Conservation (phyloP, 2,888 invertebrate species). For the Drosophila yooni region DNA sequence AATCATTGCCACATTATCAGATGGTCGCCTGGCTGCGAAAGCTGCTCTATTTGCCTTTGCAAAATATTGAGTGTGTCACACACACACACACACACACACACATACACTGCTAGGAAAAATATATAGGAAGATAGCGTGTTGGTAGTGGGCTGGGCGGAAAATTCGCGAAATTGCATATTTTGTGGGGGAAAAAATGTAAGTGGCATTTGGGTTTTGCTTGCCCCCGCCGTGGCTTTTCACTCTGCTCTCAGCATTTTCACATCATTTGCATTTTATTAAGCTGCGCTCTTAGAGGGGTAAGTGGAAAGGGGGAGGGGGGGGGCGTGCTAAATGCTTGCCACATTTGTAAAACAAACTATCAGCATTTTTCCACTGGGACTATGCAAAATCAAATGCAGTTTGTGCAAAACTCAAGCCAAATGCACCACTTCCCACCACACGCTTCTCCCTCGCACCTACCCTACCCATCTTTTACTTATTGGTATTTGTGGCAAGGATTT, state of each 20-base stretch:
- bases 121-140: background rate
- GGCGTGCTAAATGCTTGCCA: conserved; percentile 9
- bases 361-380: conserved; percentile 25
- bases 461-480: conserved; percentile 31
- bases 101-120: conserved; percentile 4
- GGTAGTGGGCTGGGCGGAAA: background rate
- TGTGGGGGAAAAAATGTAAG: conserved; percentile 44
- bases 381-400: conserved; percentile 40
- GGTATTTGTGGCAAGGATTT: conserved; percentile 54
- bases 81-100: conserved; percentile 20
- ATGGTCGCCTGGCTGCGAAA: conserved; percentile 47
- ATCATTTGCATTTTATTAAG: conserved; percentile 77
- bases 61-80: conserved; percentile 68
- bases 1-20: conserved; percentile 72
- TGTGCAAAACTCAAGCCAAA: background rate
- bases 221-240: conserved; percentile 15
- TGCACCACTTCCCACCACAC: background rate
- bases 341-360: conserved; percentile 61
- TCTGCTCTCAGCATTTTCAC: conserved; percentile 56
- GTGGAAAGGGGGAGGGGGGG: background rate
- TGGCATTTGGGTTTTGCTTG: conserved; percentile 51
- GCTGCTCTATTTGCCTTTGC: conserved; percentile 49
- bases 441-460: background rate
- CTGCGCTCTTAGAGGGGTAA: background rate
- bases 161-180: conserved; percentile 37